phyloP scores from a whole-genome alignment of 2,113 vertebrate species.

The Ictidomys tridecemlineatus region DNA sequence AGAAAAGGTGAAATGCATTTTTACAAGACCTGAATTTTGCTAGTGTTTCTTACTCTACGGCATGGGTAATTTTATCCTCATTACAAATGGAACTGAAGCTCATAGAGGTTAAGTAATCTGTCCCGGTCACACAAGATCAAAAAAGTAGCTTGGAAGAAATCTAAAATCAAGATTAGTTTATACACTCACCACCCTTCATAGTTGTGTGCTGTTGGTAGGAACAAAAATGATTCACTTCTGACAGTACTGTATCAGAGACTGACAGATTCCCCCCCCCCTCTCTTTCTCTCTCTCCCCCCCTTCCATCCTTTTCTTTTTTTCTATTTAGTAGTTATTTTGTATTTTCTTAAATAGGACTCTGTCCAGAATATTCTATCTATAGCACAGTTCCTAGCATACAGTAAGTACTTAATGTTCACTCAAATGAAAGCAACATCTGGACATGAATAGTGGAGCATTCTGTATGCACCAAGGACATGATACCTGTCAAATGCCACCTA shows the following conservation, averaged over 20 bases:
- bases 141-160: slow-evolving; percentile 10
- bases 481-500: background rate
- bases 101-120: slow-evolving; percentile 29
- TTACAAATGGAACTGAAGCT: slow-evolving; percentile 27
- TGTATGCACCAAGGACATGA: background rate
- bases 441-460: background rate
- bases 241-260: background rate
- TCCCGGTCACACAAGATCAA: slow-evolving; percentile 7
- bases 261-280: background rate
- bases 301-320: too few relatives aligned
- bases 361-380: background rate
- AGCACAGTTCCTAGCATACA: background rate
- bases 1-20: slow-evolving; percentile 1
- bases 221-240: background rate
- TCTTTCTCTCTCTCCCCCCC: too few relatives aligned
- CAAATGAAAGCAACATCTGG: background rate
- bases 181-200: background rate
- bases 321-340: background rate
- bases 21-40: slow-evolving; percentile 27
- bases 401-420: background rate
- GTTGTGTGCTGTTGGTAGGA: background rate
- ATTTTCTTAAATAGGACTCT: background rate
- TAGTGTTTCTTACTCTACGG: background rate
- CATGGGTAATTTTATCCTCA: background rate
- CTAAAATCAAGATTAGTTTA: slow-evolving; percentile 40